Evolutionary conservation across 2,888 invertebrate genomes (phyloP).

Genomic region (Helobdella robusta): DNA sequence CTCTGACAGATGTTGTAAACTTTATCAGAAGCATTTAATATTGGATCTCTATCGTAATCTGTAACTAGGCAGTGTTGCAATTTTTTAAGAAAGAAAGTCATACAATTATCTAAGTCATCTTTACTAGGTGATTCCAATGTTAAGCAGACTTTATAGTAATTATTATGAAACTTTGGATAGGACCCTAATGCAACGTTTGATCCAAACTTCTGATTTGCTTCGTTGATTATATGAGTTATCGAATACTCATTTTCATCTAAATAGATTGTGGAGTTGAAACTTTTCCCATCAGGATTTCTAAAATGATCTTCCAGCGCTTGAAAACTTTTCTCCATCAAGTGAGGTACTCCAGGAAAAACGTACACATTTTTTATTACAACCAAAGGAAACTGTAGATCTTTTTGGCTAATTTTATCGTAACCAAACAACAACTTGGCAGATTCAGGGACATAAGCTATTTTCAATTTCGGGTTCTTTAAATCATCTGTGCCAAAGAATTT

Average conservation of each 20-base stretch:
- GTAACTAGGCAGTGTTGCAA: conserved; percentile 41
- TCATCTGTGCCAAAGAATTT: conserved; percentile 46
- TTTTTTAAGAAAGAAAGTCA: conserved; percentile 25
- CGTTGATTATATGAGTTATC: conserved; percentile 51
- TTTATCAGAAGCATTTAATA: conserved; percentile 41
- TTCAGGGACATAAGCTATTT: conserved; percentile 50
- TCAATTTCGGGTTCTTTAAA: conserved; percentile 45
- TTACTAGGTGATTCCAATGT: conserved; percentile 52
- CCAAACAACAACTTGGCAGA: conserved; percentile 53
- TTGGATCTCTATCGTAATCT: conserved; percentile 49
- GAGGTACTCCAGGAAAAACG: conserved; percentile 64
- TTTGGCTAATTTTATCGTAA: conserved; percentile 48
- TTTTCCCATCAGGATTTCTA: conserved; percentile 40
- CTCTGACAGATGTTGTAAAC: conserved; percentile 36
- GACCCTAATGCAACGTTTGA: conserved; percentile 55
- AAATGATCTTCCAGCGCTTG: conserved; percentile 47
- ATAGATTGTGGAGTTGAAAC: conserved; percentile 45
- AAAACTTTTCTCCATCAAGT: conserved; percentile 51
- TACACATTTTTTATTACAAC: conserved; percentile 58
- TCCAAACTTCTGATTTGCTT: conserved; percentile 51
- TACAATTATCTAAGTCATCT: conserved; percentile 47
- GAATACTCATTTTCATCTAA: conserved; percentile 48
- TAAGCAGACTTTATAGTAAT: conserved; percentile 54
- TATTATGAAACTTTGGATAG: conserved; percentile 54
- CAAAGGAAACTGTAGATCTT: conserved; percentile 52